These are phyloP conservation scores for Climacteris rufus DNA, from an alignment of 2,113 vertebrate species.

Conservation along the genomic window DNA sequence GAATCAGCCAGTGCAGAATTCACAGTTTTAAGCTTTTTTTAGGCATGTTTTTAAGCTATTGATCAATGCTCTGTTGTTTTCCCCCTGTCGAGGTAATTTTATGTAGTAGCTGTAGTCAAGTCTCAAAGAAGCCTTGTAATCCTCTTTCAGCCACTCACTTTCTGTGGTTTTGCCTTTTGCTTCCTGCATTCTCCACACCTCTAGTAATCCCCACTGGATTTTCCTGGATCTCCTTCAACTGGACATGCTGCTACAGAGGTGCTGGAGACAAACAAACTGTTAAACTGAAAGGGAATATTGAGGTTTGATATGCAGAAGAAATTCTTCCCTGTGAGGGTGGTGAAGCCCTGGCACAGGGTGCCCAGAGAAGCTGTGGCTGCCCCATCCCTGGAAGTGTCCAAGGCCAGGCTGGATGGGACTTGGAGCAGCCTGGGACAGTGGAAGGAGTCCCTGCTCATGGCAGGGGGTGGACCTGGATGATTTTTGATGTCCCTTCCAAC, in stretches of 20 bases:
- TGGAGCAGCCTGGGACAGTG: neutral
- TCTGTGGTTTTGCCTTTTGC: neutral
- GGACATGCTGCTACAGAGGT: neutral
- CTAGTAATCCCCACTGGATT: neutral
- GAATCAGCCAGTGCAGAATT: neutral
- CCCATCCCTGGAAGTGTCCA: neutral
- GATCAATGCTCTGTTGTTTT: neutral
- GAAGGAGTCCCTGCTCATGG: neutral
- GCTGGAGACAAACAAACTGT: neutral
- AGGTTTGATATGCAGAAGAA: fast-evolving
- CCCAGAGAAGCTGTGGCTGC: neutral
- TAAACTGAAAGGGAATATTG: neutral
- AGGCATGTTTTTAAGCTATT: neutral
- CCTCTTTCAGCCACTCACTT: neutral
- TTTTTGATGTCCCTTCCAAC: neutral
- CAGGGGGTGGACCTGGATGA: neutral
- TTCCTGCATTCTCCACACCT: neutral
- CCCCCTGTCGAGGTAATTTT: neutral
- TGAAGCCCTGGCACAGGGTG: neutral
- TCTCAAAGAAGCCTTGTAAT: neutral
- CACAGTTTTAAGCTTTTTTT: neutral
- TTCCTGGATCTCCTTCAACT: neutral
- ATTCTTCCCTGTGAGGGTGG: fast-evolving
- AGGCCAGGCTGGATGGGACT: neutral
- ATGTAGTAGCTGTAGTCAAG: neutral